Evolutionary conservation across 1,140 invertebrate genomes (phyloP).

Genomic region (Coelopa frigida): DNA sequence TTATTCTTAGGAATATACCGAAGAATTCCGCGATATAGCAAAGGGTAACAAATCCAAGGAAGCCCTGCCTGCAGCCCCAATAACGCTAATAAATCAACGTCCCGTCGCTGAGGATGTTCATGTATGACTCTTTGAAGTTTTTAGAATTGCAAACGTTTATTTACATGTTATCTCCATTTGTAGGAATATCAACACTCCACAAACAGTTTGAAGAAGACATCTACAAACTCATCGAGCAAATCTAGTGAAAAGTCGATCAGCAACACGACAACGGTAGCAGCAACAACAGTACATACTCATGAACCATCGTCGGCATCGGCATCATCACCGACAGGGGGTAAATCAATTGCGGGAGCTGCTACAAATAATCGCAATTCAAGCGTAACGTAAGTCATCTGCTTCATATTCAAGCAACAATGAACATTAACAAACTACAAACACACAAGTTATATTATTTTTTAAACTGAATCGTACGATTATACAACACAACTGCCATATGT

Average conservation of each 20-base stretch:
- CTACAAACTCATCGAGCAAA: constrained; percentile 24
- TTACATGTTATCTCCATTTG: constrained; percentile 6
- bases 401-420: too few relatives aligned
- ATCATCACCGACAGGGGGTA: constrained; percentile 22
- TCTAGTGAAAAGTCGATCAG: constrained; percentile 26
- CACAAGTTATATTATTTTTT: too few relatives aligned
- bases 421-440: background rate
- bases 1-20: constrained; percentile 77
- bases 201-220: constrained; percentile 40
- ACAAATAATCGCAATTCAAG: constrained; percentile 43
- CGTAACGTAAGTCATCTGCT: constrained; percentile 48
- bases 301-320: constrained; percentile 26
- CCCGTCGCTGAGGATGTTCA: constrained; percentile 90
- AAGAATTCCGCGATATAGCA: constrained; percentile 92
- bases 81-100: constrained; percentile 94
- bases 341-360: constrained; percentile 14
- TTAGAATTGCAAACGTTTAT: background rate
- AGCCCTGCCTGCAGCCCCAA: constrained; percentile 79
- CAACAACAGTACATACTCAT: constrained; percentile 23
- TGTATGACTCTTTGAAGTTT: constrained; percentile 54
- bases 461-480: too few relatives aligned
- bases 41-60: constrained; percentile 87
- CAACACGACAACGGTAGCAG: constrained; percentile 39
- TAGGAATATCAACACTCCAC: constrained; percentile 48
- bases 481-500: too few relatives aligned